phyloP scores from a whole-genome alignment of 37 sponge, comb jelly and placozoan species.

The Ianthella basta region DNA sequence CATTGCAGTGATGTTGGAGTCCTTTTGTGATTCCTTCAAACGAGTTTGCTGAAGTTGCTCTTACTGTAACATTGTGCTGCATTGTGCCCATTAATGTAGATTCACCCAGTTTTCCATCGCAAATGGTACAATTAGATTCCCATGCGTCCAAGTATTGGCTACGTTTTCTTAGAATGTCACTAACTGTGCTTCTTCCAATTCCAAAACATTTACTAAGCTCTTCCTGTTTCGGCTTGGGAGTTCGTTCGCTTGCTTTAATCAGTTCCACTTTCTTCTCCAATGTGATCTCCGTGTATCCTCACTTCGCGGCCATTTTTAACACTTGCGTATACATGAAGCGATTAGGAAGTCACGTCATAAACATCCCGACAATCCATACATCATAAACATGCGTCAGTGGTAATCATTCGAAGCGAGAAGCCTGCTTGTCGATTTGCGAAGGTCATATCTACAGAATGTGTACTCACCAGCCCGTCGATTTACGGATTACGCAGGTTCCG shows the following conservation, averaged over 20 bases:
- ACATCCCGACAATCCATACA: no score
- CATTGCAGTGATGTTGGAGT: no score
- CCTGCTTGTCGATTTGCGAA: neutral
- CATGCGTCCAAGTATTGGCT: neutral
- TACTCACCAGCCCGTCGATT: neutral
- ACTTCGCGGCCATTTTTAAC: neutral
- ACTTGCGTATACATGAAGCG: no score
- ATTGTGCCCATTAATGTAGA: no score
- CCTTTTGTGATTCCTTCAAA: no score
- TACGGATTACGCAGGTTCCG: conserved; percentile 5
- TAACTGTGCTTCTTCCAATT: conserved; percentile 14
- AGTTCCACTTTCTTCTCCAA: neutral
- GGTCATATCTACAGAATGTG: neutral
- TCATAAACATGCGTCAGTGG: no score
- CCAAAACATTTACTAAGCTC: conserved; percentile 15
- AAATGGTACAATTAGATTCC: no score
- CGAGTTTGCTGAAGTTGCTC: no score
- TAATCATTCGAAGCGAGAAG: neutral
- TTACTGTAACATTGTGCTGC: no score
- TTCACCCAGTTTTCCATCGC: no score
- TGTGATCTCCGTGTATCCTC: conserved; percentile 4
- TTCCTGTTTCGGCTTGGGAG: neutral
- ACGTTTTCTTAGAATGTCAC: neutral
- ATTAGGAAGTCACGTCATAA: no score
- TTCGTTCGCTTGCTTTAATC: conserved; percentile 13